A percentile compares a stretch with the other conserved stretches of the same genome.
Conservation (phyloP, 2,797 vertebrate species). For the Cryptoblepharus egeriae region DNA sequence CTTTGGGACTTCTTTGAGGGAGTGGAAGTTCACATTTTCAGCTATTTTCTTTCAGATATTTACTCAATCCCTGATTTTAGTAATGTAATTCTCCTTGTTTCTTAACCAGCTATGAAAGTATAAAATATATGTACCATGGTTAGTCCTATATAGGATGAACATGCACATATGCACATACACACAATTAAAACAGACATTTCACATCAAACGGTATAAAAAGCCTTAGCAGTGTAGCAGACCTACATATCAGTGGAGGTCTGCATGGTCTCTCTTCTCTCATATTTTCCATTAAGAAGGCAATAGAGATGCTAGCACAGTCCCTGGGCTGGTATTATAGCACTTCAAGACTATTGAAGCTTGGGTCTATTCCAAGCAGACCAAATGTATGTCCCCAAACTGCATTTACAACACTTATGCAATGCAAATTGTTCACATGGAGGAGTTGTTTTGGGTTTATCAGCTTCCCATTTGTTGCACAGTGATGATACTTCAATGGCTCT, state of each 20-base stretch:
- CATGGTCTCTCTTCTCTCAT: not conserved
- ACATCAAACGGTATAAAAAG: not conserved
- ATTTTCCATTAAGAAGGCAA: constrained; percentile 16
- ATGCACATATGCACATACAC: too few species aligned
- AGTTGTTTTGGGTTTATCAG: constrained; percentile 10
- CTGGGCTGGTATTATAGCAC: not conserved
- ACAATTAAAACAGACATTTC: not conserved
- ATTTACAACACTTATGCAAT: not conserved
- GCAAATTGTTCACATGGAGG: constrained; percentile 29
- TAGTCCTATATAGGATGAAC: not conserved
- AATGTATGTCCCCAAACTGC: not conserved
- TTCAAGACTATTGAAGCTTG: constrained; percentile 42
- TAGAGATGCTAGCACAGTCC: not conserved
- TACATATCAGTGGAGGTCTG: not conserved
- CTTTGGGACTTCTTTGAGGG: too few species aligned
- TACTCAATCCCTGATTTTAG: not conserved
- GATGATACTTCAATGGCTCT: not conserved
- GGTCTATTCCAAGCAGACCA: constrained; percentile 28
- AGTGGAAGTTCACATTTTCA: too few species aligned
- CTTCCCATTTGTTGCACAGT: constrained; percentile 6
- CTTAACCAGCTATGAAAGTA: not conserved
- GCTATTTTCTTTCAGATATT: too few species aligned
- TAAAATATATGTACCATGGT: too few species aligned
- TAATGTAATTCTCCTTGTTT: too few species aligned
- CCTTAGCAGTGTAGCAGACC: not conserved